Evolutionary conservation across 2,797 vertebrate species (phyloP).

Genomic region (Anabacerthia variegaticeps): DNA sequence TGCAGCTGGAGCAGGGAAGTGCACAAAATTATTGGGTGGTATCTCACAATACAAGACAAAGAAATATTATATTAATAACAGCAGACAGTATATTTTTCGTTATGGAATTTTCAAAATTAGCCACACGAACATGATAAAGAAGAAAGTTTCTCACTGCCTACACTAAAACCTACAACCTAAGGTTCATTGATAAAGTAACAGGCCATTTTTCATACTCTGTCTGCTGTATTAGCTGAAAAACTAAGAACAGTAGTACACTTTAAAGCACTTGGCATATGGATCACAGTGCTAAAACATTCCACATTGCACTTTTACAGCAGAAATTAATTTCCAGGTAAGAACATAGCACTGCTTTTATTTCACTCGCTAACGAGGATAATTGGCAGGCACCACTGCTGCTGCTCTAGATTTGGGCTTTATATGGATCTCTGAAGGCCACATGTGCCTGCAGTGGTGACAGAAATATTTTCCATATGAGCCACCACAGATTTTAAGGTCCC

Average conservation of each 20-base stretch:
- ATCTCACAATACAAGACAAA: neutral
- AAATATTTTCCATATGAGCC: conserved; percentile 79
- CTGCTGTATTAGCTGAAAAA: conserved; percentile 21
- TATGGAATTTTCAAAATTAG: neutral
- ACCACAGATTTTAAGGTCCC: conserved; percentile 43
- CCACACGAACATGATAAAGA: neutral
- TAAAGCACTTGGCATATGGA: conserved; percentile 22
- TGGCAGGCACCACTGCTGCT: conserved; percentile 59
- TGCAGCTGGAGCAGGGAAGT: neutral
- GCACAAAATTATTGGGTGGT: neutral
- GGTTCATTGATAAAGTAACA: neutral
- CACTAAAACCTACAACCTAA: neutral
- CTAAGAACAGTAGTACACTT: neutral
- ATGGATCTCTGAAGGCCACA: conserved; percentile 74
- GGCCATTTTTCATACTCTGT: neutral
- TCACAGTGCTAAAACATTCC: conserved; percentile 43
- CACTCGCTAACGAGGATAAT: conserved; percentile 72
- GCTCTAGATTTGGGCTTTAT: conserved; percentile 60
- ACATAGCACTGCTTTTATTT: conserved; percentile 52
- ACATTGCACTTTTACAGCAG: conserved; percentile 41
- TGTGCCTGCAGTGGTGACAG: conserved; percentile 65
- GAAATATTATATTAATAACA: neutral
- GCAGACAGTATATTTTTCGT: neutral
- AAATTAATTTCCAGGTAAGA: conserved; percentile 70
- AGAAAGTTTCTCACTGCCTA: neutral